Evolutionary conservation across 2,113 vertebrate species (phyloP).

Genomic region (Cynoglossus semilaevis): DNA sequence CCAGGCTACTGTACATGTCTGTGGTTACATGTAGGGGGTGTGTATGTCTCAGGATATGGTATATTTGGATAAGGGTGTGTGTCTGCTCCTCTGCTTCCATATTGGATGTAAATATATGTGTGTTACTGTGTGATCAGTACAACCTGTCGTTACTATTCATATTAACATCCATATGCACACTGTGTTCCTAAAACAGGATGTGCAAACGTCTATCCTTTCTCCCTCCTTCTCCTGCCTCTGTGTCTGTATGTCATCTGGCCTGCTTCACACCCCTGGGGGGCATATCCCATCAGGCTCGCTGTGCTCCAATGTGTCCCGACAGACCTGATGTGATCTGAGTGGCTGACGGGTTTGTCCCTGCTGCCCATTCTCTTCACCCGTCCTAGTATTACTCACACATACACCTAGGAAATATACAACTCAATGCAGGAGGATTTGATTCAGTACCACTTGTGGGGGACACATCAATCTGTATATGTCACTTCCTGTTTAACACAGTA

Average conservation of each 20-base stretch:
- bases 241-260: constrained; percentile 73
- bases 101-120: constrained; percentile 1
- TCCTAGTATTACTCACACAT: constrained; percentile 52
- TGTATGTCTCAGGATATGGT: not conserved
- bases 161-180: constrained; percentile 64
- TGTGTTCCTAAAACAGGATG: constrained; percentile 58
- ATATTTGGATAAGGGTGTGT: not conserved
- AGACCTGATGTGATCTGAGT: constrained; percentile 79
- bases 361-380: constrained; percentile 76
- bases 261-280: constrained; percentile 70
- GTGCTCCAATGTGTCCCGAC: constrained; percentile 78
- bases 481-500: constrained; percentile 17
- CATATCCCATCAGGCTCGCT: constrained; percentile 75
- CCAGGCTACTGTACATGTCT: constrained; percentile 58
- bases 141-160: constrained; percentile 44
- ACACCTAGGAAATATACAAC: constrained; percentile 53
- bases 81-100: constrained; percentile 1
- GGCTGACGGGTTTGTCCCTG: constrained; percentile 78
- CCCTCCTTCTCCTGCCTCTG: constrained; percentile 52
- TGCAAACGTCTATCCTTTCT: constrained; percentile 56
- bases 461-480: constrained; percentile 19
- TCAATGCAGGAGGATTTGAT: constrained; percentile 56
- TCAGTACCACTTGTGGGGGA: constrained; percentile 47
- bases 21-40: constrained; percentile 27
- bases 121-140: constrained; percentile 45